A percentile compares a stretch with the other conserved stretches of the same genome.
Conservation (phyloP, 2,888 invertebrate species). For the Clunio marinus region DNA sequence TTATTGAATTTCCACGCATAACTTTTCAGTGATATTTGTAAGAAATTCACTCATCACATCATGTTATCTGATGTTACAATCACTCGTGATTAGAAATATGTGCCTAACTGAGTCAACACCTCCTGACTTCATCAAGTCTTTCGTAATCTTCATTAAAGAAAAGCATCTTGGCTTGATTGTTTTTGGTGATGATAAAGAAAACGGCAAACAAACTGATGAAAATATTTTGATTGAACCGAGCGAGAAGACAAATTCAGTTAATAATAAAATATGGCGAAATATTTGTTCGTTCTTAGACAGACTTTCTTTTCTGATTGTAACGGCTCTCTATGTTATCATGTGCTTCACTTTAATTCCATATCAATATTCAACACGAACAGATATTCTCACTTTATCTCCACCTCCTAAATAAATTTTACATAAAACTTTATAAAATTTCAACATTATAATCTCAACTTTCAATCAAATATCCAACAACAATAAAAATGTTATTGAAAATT, state of each 20-base stretch:
- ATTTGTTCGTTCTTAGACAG: neutral
- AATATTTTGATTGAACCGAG: neutral
- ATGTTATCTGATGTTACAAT: neutral
- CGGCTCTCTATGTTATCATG: neutral
- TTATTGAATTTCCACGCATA: neutral
- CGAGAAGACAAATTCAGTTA: neutral
- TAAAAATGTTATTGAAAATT: no score
- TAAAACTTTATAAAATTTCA: no score
- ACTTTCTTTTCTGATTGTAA: neutral
- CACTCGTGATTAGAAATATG: neutral
- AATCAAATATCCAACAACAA: no score
- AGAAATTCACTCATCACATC: slow-evolving; percentile 26
- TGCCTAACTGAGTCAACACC: neutral
- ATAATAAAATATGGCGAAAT: slow-evolving; percentile 1
- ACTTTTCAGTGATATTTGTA: slow-evolving; percentile 11
- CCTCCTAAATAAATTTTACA: no score
- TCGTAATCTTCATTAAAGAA: neutral
- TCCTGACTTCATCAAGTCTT: neutral
- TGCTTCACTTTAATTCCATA: slow-evolving; percentile 8
- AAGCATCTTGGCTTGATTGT: neutral
- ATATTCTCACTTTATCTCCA: no score
- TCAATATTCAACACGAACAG: no score
- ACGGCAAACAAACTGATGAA: neutral
- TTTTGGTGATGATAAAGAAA: neutral
- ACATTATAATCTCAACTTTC: no score